A percentile compares a stretch with the other conserved stretches of the same genome.
Conservation (phyloP, 2,113 vertebrate species). For the Hippocampus comes region DNA sequence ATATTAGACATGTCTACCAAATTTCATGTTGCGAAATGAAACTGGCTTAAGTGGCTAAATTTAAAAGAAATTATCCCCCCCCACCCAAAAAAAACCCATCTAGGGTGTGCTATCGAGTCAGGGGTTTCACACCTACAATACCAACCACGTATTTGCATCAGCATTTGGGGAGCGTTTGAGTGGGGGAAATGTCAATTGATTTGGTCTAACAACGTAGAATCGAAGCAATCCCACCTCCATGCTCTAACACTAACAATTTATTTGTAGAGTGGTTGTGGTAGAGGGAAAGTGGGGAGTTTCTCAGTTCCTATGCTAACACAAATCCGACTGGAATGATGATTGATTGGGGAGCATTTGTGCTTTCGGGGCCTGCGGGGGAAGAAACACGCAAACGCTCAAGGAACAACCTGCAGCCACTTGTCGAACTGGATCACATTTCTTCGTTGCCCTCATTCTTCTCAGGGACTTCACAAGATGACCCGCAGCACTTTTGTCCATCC, state of each 20-base stretch:
- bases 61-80: neutral
- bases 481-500: neutral
- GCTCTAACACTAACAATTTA: neutral
- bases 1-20: no score
- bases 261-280: neutral
- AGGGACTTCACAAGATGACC: neutral
- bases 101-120: neutral
- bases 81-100: neutral
- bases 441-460: neutral
- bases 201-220: neutral
- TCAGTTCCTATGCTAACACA: neutral
- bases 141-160: neutral
- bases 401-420: slow-evolving; percentile 3
- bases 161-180: neutral
- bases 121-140: neutral
- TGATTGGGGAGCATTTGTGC: neutral
- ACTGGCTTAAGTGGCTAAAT: neutral
- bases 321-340: slow-evolving; percentile 4
- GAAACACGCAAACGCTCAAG: neutral
- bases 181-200: neutral
- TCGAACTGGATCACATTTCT: neutral
- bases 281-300: neutral
- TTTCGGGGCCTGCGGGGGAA: neutral
- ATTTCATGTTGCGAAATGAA: neutral
- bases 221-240: neutral